Percentiles rank a stretch among this genome's conserved stretches.
Evolutionary conservation across 2,113 vertebrate genomes (phyloP).

Genomic region (Turdus rufiventris): DNA sequence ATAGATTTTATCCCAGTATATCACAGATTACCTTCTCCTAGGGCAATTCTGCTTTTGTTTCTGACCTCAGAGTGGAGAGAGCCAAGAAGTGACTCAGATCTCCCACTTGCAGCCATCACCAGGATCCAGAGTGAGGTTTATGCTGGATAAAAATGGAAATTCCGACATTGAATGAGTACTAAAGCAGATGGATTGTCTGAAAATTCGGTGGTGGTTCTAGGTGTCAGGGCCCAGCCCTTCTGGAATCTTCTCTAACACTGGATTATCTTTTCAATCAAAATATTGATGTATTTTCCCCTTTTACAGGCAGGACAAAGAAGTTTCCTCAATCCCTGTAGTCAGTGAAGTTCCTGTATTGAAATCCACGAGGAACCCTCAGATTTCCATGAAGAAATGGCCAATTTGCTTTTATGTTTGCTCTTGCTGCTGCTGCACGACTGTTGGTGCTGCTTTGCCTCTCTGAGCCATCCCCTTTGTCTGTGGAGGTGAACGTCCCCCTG

Average conservation of each 20-base stretch:
- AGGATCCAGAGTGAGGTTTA: background rate
- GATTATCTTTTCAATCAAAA: accelerated
- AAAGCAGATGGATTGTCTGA: background rate
- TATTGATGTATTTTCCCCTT: background rate
- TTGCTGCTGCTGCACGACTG: background rate
- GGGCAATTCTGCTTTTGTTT: background rate
- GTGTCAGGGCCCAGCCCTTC: background rate
- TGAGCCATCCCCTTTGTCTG: background rate
- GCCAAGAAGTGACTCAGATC: constrained; percentile 14
- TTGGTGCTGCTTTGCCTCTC: background rate
- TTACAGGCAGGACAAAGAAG: background rate
- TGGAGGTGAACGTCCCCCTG: background rate
- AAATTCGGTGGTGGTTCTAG: background rate
- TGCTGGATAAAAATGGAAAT: background rate
- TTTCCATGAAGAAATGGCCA: background rate
- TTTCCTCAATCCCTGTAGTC: background rate
- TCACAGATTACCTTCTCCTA: background rate
- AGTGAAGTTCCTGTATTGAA: background rate
- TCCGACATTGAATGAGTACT: accelerated
- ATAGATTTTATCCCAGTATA: background rate
- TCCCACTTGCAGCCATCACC: background rate
- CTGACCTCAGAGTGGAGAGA: background rate
- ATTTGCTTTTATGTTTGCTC: accelerated
- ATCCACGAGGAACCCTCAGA: background rate
- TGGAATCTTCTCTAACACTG: accelerated